These are phyloP conservation scores for Mamestra brassicae DNA, from an alignment of 2,888 invertebrate species.

Conservation along the genomic window DNA sequence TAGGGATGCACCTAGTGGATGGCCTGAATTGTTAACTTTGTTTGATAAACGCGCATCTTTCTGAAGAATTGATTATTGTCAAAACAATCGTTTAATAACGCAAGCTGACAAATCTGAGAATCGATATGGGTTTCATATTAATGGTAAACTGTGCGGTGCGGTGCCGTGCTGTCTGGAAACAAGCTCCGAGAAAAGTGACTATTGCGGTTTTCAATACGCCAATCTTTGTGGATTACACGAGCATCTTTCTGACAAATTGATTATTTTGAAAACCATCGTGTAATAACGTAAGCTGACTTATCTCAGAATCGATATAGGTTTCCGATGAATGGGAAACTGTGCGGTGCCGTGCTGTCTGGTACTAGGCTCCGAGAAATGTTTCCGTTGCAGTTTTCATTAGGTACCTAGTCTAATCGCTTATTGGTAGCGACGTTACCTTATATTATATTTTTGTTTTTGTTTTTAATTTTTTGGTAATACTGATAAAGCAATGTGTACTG, in stretches of 20 bases:
- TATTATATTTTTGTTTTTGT: neutral
- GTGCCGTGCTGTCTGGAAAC: conserved; percentile 65
- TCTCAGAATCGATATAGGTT: conserved; percentile 60
- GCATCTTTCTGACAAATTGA: conserved; percentile 44
- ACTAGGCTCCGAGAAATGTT: conserved; percentile 18
- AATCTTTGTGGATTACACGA: neutral
- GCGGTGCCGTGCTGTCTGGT: conserved; percentile 65
- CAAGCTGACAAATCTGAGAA: conserved; percentile 56
- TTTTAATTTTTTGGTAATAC: too few species aligned
- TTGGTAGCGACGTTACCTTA: neutral
- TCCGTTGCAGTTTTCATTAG: conserved; percentile 5
- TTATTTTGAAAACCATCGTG: conserved; percentile 62
- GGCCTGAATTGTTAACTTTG: conserved; percentile 35
- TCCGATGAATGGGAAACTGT: conserved; percentile 35
- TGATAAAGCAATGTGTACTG: neutral
- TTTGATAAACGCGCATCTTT: conserved; percentile 34
- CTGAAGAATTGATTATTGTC: conserved; percentile 52
- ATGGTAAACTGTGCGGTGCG: conserved; percentile 45
- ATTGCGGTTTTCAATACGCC: conserved; percentile 2
- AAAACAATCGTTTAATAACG: conserved; percentile 57
- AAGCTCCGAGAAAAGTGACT: conserved; percentile 20
- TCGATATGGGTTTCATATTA: conserved; percentile 51
- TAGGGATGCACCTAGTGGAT: conserved; percentile 7
- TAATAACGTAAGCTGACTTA: conserved; percentile 49
- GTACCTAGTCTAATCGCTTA: neutral